Conservation (phyloP, 1,140 invertebrate genomes). For the Euura saliciscinereae region DNA sequence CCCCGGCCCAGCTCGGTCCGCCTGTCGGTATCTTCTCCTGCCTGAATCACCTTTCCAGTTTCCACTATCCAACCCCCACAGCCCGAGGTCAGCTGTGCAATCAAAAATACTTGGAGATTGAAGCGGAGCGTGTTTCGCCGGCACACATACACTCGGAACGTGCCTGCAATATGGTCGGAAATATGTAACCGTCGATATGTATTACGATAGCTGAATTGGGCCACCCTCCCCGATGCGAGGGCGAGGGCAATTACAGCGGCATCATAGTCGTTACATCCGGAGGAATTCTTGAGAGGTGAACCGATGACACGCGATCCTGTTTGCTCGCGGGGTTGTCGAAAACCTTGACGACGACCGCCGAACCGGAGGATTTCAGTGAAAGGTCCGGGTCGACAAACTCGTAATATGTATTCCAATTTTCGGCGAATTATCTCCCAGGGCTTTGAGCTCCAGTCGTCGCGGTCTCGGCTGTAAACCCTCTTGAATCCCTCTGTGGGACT, state of each 20-base stretch:
- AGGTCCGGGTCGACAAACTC: neutral
- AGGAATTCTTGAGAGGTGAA: neutral
- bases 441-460: too few relatives aligned
- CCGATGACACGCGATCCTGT: neutral
- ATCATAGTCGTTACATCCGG: neutral
- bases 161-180: too few relatives aligned
- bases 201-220: neutral
- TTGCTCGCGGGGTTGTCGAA: neutral
- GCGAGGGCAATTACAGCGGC: neutral
- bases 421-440: too few relatives aligned
- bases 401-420: too few relatives aligned
- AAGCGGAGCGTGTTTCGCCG: conserved; percentile 6
- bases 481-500: too few relatives aligned
- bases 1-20: neutral
- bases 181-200: neutral
- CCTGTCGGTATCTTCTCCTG: neutral
- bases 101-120: conserved; percentile 11
- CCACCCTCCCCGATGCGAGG: neutral
- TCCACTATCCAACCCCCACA: neutral
- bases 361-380: neutral
- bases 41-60: neutral
- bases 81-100: conserved; percentile 10
- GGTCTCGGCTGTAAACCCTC: too few relatives aligned
- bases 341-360: neutral
- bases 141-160: too few relatives aligned